Percentiles rank a stretch among this genome's conserved stretches.
Evolutionary conservation across 2,888 invertebrate species (phyloP).

Genomic region (Muscina levida): DNA sequence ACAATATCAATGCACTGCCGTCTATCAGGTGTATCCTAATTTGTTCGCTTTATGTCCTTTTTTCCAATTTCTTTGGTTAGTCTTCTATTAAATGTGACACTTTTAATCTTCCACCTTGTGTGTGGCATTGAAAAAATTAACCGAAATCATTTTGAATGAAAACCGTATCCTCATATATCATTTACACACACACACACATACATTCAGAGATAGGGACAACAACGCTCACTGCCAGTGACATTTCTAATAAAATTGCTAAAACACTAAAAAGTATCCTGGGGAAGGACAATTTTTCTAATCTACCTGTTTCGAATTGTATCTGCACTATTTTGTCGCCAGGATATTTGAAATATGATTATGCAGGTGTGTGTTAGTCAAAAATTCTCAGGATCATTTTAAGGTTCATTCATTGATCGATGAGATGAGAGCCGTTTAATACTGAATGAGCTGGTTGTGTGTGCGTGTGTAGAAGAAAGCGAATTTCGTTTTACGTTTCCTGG

Average conservation of each 20-base stretch:
- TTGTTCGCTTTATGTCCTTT: not conserved
- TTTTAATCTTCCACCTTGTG: constrained; percentile 50
- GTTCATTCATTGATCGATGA: too few relatives aligned
- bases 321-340: not conserved
- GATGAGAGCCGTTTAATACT: too few relatives aligned
- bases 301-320: constrained; percentile 35
- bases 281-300: constrained; percentile 3
- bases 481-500: not conserved
- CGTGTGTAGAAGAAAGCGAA: not conserved
- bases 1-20: too few relatives aligned
- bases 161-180: constrained; percentile 27
- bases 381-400: constrained; percentile 14
- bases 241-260: not conserved
- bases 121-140: constrained; percentile 42
- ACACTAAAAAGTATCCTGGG: not conserved
- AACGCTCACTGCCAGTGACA: constrained; percentile 43
- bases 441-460: too few relatives aligned
- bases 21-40: constrained; percentile 40
- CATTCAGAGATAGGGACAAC: too few relatives aligned
- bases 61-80: not conserved
- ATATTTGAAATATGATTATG: constrained; percentile 31
- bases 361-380: constrained; percentile 23
- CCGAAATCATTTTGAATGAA: not conserved
- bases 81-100: constrained; percentile 18
- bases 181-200: constrained; percentile 44